phyloP scores from a whole-genome alignment of 2,888 invertebrate species.

The Drosophila mimica region DNA sequence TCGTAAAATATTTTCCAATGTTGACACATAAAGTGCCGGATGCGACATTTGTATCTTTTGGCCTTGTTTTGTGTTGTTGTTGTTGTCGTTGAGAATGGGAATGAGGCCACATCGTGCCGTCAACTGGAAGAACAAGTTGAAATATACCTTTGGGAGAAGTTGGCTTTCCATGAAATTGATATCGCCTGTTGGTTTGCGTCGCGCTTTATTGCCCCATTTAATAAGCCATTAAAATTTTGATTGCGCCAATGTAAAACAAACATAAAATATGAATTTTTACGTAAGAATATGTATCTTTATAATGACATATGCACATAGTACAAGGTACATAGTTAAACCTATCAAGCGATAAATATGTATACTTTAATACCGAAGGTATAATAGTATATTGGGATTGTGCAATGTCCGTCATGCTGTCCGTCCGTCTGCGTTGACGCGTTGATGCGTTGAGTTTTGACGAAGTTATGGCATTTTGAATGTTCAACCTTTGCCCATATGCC shows the following conservation, averaged over 20 bases:
- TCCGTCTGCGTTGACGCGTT: too few species aligned
- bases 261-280: conserved; percentile 51
- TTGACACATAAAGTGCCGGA: conserved; percentile 49
- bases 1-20: conserved; percentile 43
- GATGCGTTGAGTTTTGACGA: too few species aligned
- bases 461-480: too few species aligned
- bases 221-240: conserved; percentile 77
- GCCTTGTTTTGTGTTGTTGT: not conserved
- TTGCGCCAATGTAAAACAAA: conserved; percentile 57
- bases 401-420: too few species aligned
- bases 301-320: not conserved
- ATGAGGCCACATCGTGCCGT: conserved; percentile 13
- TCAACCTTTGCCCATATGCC: too few species aligned
- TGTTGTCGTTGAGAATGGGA: not conserved
- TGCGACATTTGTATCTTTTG: conserved; percentile 10
- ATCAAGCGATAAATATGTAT: not conserved
- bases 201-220: conserved; percentile 72
- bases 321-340: not conserved
- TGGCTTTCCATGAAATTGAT: conserved; percentile 21
- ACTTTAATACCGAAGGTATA: too few species aligned
- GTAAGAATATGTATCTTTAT: not conserved
- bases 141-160: conserved; percentile 14
- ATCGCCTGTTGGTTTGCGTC: conserved; percentile 21
- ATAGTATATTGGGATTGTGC: too few species aligned
- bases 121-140: conserved; percentile 18